phyloP scores from a whole-genome alignment of 2,797 vertebrate genomes.

The Halcyon leucocephala region DNA sequence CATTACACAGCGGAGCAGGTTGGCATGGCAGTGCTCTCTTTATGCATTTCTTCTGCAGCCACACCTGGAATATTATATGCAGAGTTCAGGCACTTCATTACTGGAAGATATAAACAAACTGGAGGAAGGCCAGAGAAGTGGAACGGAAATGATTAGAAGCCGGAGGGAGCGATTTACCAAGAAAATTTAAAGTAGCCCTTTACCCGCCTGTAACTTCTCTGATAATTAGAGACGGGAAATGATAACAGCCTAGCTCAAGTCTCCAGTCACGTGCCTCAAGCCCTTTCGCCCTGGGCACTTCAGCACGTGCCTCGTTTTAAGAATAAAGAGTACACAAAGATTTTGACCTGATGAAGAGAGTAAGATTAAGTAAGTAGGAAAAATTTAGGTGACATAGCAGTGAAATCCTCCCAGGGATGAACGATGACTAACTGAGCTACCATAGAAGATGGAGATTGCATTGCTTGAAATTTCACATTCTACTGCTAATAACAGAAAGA shows the following conservation, averaged over 20 bases:
- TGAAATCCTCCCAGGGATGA: conserved; percentile 34
- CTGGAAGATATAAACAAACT: conserved; percentile 64
- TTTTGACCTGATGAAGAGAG: conserved; percentile 14
- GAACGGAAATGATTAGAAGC: conserved; percentile 63
- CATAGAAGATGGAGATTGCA: neutral
- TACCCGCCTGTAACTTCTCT: neutral
- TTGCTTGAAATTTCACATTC: neutral
- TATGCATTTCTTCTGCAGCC: neutral
- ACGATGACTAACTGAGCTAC: neutral
- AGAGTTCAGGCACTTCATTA: conserved; percentile 55
- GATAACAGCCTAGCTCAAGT: neutral
- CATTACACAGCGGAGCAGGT: neutral
- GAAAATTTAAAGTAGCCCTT: conserved; percentile 53
- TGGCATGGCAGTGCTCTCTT: neutral
- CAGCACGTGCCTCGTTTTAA: conserved; percentile 23
- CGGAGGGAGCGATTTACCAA: conserved; percentile 42
- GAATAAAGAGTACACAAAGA: neutral
- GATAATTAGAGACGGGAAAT: conserved; percentile 45
- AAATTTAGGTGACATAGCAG: neutral
- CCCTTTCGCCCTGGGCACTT: neutral
- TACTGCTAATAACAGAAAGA: neutral
- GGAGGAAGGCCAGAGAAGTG: conserved; percentile 63
- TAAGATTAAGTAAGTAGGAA: neutral
- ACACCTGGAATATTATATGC: conserved; percentile 55
- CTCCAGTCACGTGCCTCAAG: conserved; percentile 14